Conservation (phyloP, 2,113 vertebrate species). For the Entomyzon cyanotis region DNA sequence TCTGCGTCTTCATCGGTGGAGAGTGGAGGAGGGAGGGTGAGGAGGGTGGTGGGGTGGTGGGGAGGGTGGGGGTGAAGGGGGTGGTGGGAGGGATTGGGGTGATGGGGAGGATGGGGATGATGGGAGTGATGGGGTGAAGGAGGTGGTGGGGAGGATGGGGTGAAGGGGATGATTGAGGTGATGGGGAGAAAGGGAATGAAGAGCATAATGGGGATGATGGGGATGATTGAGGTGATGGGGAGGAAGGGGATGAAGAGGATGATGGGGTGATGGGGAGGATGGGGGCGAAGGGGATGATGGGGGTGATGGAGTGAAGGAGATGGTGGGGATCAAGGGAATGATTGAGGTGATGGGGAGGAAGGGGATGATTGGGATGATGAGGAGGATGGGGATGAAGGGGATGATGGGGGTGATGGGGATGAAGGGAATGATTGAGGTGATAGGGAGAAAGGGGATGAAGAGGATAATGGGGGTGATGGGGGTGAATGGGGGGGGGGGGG, state of each 20-base stretch:
- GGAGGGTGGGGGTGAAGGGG: background rate
- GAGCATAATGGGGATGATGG: background rate
- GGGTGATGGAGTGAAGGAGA: background rate
- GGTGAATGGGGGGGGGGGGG: no score
- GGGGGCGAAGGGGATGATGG: background rate
- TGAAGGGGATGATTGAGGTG: background rate
- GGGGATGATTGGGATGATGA: background rate
- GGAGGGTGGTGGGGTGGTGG: no score
- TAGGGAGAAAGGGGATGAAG: no score
- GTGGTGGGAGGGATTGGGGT: background rate
- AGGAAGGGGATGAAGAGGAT: background rate
- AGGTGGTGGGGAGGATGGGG: no score
- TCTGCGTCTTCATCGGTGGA: no score
- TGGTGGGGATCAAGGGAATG: background rate
- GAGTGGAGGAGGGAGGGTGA: no score
- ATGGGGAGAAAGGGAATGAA: background rate
- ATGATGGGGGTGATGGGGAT: background rate
- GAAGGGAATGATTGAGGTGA: no score
- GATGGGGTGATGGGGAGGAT: no score
- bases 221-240: background rate
- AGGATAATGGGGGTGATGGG: background rate
- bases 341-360: background rate
- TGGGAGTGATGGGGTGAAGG: background rate
- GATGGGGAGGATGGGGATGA: background rate
- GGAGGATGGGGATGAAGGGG: background rate